phyloP scores from a whole-genome alignment of 1,140 invertebrate genomes.

The Chlorops oryzae region DNA sequence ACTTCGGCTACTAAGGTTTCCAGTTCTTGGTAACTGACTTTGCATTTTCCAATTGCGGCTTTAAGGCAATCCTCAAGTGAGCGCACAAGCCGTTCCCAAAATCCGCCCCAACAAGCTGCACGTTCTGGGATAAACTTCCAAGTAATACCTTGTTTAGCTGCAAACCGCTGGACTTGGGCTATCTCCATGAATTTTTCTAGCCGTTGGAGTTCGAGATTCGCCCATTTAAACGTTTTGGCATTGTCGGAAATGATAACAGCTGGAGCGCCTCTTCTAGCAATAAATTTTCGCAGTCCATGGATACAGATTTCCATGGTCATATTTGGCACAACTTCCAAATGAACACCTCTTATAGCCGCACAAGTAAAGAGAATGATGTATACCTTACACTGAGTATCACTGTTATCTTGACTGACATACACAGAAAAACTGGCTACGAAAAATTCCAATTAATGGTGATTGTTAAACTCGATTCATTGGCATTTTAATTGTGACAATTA shows the following conservation, averaged over 20 bases:
- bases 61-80: background rate
- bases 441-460: no score
- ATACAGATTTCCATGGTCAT: constrained; percentile 31
- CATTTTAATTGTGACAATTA: no score
- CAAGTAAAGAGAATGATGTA: constrained; percentile 31
- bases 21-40: background rate
- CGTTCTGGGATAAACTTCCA: background rate
- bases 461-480: no score
- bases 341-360: constrained; percentile 35
- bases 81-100: background rate
- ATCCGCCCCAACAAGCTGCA: no score
- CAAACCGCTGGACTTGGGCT: background rate
- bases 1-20: background rate
- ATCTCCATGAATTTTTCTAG: background rate
- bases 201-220: background rate
- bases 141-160: background rate
- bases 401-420: no score
- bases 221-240: constrained; percentile 33
- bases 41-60: background rate
- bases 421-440: no score
- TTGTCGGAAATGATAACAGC: constrained; percentile 44
- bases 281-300: constrained; percentile 31
- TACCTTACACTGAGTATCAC: constrained; percentile 29
- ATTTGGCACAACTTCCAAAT: constrained; percentile 37
- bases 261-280: constrained; percentile 32